A percentile compares a stretch with the other conserved stretches of the same genome.
phyloP scores from a whole-genome alignment of 64 coral and sea anemone genomes.

The Trachythela sp. region DNA sequence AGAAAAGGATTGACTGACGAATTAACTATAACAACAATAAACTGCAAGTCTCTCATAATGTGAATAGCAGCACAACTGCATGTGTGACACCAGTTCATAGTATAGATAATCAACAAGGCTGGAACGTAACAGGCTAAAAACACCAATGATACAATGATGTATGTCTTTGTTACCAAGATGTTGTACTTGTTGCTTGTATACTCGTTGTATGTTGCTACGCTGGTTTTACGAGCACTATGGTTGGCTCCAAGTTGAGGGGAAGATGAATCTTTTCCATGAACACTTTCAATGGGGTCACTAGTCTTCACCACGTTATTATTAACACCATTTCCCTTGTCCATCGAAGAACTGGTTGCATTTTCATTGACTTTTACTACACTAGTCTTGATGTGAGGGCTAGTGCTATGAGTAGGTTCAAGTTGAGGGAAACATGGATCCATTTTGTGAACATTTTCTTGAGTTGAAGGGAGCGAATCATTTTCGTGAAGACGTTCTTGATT shows the following conservation, averaged over 20 bases:
- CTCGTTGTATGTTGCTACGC: not conserved
- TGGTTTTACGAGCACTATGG: not conserved
- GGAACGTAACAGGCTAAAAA: slow-evolving; percentile 63
- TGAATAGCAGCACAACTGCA: slow-evolving; percentile 72
- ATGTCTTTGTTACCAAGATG: slow-evolving; percentile 75
- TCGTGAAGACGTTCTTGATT: too few species aligned
- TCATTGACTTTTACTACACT: too few species aligned
- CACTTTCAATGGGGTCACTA: too few species aligned
- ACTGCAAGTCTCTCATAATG: slow-evolving; percentile 59
- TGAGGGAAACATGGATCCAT: too few species aligned
- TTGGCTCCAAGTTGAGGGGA: not conserved
- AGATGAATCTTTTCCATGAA: too few species aligned
- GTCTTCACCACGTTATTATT: too few species aligned
- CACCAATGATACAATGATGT: slow-evolving; percentile 49
- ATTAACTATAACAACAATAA: slow-evolving; percentile 63
- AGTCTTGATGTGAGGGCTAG: too few species aligned
- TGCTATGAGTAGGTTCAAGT: too few species aligned
- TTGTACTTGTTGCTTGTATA: slow-evolving; percentile 36
- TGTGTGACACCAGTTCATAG: slow-evolving; percentile 52
- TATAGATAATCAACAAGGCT: slow-evolving; percentile 60
- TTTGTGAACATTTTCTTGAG: too few species aligned
- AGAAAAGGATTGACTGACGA: slow-evolving; percentile 68
- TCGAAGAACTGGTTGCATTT: too few species aligned
- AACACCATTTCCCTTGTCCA: too few species aligned
- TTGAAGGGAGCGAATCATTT: too few species aligned